Evolutionary conservation across 2,888 invertebrate genomes (phyloP).

Genomic region (Hymenopus coronatus): DNA sequence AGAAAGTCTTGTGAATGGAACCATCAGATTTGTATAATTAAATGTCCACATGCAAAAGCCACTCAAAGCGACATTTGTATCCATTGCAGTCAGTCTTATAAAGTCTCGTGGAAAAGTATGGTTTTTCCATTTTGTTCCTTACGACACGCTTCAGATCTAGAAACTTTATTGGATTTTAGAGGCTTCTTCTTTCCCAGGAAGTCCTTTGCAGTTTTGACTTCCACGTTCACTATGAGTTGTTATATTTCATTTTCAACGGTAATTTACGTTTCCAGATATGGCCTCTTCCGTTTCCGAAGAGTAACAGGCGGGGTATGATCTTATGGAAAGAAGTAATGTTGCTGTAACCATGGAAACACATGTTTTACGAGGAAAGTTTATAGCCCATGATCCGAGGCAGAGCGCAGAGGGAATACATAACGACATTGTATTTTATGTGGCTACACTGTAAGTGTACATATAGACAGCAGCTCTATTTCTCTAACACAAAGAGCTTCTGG

Average conservation of each 20-base stretch:
- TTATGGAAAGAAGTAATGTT: constrained; percentile 34
- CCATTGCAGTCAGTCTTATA: no score
- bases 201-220: neutral
- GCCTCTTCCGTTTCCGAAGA: neutral
- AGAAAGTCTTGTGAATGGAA: no score
- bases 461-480: neutral
- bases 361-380: neutral
- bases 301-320: neutral
- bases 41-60: no score
- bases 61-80: no score
- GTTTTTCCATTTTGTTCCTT: neutral
- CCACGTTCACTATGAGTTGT: neutral
- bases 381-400: neutral
- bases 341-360: neutral
- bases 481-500: no score
- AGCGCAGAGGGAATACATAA: neutral
- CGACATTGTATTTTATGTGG: neutral
- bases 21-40: no score
- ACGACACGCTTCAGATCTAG: neutral
- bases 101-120: no score
- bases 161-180: neutral
- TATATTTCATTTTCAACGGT: neutral
- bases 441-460: neutral
- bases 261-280: neutral
- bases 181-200: neutral